Evolutionary conservation across 1,140 invertebrate species (phyloP), one percentile per base, ranked within the genome.

Genomic region (Rhopalosiphum padi): DNA sequence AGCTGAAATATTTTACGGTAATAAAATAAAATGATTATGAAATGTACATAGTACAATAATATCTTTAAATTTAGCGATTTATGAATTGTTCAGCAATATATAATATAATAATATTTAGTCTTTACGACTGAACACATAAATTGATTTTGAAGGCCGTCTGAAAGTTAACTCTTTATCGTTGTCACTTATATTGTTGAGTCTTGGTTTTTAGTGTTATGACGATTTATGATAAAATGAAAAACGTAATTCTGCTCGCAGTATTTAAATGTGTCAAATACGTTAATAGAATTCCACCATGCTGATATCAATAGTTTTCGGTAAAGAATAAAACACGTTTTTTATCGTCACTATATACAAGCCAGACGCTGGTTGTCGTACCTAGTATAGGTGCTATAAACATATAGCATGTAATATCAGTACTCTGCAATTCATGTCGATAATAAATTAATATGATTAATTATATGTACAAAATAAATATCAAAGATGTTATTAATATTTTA

Each of bases 141-240:
- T 88, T 53, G 46, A 35, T 88, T 88, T 53, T 11, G 87, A 88
- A 88, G 87, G 87, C n/a, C n/a, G 87, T 88, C 87, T 88, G 87
- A 88, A 53, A 51, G 21, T 53, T 35, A 88, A 35, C 30, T 51
- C n/a, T 35, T 88, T 46, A 53, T 53, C 87, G 48, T 88, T 53
- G 30, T 88, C 8, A 83, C 60, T 83, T 41, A n/a, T 82, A 83
- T 53, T 53, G 11, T 88, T n/a, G 48, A 22, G 48, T 88, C 87
- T 51, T 48, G 48, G 18, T 88, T 88, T 53, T 88, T 53, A 22
- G 21, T 48, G 15, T 48, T 35, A 53, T 88, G n/a, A 53, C n/a
- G n/a, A 53, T 88, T 48, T 35, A 88, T 23, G 87, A 88, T 88
- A 51, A 88, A 51, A 18, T 53, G 51, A 23, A 53, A 86, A 86